Evolutionary conservation across 1,140 invertebrate genomes (phyloP), one percentile per base, ranked within the genome.

Genomic region (Heterodera carotae): DNA sequence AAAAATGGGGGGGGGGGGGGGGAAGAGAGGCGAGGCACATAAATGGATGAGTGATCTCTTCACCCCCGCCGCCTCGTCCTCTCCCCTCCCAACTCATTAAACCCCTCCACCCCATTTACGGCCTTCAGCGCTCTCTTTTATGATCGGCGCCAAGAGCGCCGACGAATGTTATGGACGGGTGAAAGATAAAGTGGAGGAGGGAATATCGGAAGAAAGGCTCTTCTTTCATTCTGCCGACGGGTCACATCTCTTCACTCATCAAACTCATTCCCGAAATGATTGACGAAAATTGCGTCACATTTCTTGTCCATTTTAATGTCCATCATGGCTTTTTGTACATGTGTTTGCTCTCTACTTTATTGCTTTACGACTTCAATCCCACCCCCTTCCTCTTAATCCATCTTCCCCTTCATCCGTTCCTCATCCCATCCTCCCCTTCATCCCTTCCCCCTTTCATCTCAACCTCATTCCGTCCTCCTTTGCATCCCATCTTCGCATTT

Each of bases 131-230:
- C 2, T 53, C 36, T 39, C 48, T 53, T 53, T 53, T 53, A 53
- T 53, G 48, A 53, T 53, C 48, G 48, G 48, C 48, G 48, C 48
- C 48, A 53, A 53, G 48, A 53, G 48, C 48, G 48, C 48, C 48
- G 39, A 43, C 12, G 12, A 43, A 53, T 53, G 18, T 18, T 15
- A 53, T 53, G 48, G 48, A 53, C 48, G 48, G 18, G 18, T 18
- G 18, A 15, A 53, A 53, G 48, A 53, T 53, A 53, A 53, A 53
- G 48, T 53, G 48, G 18, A 39, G 36, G 10, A 53, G 48, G 48
- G 10, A 53, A 53, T 18, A 15, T 53, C 48, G 48, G 48, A 53
- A 53, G 48, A 53, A 43, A 43, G 48, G 18, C 10, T 12, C 10
- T 53, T 53, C 18, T 15, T 53, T 53, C 18, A 53, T 22, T 22